Evolutionary conservation across 2,888 invertebrate species (phyloP), one percentile per base, ranked within the genome.

Genomic region (Pimpla rufipes): DNA sequence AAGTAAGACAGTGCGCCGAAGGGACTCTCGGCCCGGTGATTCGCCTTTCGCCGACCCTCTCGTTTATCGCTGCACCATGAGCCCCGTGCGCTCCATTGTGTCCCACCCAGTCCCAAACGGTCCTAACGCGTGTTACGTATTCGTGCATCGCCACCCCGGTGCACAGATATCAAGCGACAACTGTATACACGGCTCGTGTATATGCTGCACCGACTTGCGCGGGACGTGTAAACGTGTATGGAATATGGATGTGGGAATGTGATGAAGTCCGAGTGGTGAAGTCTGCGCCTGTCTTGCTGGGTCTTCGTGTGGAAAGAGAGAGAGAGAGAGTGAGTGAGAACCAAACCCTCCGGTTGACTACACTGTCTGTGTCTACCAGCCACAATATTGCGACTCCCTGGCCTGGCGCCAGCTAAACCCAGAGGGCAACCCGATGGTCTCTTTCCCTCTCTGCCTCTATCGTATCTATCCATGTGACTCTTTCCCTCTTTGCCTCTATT

Each of bases 1-100:
- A 82, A 81, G 77, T 81, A 81, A 82, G 82, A 78, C 78, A 70
- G 78, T 74, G 74, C 57, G 70, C 78, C 74, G 66, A 81, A 67
- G 76, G 81, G 71, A 68, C 62, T 29, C 68, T 40, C 52, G 45
- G 50, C 52, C 59, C 52, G 55, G 68, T 45, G 74, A 82, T 82
- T 81, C 73, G 45, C 68, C 74, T 37, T 74, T 59, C 29, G 29
- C 71, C 75, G 11, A 29, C 62, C 78, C 37, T 37, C 68, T 73
- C 55, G 68, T 74, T 82, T 71, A 68, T 67, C 67, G 77, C 66
- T 52, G 42, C 52, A 40, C 57, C 57, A 52, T 62, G 11, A 47
- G 35, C 55, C 45, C 57, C 67, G 68, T 68, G 55, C 35, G n/a
- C n/a, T n/a, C 59, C 21, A 73, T 67, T 81, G 66, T 59, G 18